Conservation (phyloP, 2,113 vertebrate genomes). For the Megalops atlanticus region DNA sequence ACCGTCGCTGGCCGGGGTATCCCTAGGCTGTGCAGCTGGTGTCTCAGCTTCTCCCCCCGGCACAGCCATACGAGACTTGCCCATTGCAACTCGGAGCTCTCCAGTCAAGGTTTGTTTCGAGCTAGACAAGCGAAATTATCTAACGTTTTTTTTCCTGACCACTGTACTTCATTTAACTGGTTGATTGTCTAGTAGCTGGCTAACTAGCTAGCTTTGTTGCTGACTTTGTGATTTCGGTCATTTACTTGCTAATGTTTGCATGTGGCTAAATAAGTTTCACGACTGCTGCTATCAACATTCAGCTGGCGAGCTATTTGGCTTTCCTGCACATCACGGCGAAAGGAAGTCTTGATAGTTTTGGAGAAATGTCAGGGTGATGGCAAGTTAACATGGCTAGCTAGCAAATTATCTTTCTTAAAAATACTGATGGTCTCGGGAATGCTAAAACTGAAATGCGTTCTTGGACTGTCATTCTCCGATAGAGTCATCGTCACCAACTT, state of each 20-base stretch:
- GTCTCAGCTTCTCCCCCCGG: constrained; percentile 71
- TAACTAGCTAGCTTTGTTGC: constrained; percentile 1
- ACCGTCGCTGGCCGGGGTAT: constrained; percentile 42
- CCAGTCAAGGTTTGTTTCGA: constrained; percentile 77
- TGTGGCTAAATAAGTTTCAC: not conserved
- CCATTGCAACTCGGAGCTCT: constrained; percentile 75
- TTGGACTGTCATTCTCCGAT: no score
- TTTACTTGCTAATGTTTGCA: not conserved
- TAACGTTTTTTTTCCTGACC: not conserved
- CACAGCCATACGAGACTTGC: constrained; percentile 75
- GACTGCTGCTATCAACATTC: not conserved
- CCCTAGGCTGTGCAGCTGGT: constrained; percentile 68
- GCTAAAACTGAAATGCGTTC: no score
- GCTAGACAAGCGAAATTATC: no score
- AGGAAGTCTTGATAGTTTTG: not conserved
- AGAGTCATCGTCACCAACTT: no score
- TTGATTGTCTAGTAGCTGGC: not conserved
- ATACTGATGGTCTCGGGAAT: no score
- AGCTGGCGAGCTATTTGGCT: no score
- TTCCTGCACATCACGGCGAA: not conserved
- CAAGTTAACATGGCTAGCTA: no score
- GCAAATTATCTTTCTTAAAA: no score
- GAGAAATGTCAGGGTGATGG: no score
- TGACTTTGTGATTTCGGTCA: not conserved
- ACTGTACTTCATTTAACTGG: not conserved